A percentile compares a stretch with the other conserved stretches of the same genome.
Conservation (phyloP, 92 coral and sea anemone species). For the Epizoanthus stellaris region DNA sequence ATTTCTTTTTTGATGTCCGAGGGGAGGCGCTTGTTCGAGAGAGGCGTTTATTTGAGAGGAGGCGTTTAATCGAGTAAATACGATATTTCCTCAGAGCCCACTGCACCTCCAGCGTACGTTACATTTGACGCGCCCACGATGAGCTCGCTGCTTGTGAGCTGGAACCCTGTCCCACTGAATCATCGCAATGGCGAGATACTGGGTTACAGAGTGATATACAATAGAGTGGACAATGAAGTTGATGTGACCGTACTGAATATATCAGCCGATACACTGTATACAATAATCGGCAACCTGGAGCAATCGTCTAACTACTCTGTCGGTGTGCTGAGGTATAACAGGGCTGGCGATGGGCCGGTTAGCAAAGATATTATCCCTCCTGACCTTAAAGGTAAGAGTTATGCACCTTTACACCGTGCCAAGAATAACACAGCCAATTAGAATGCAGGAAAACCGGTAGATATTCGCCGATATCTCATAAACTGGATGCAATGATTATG, state of each 20-base stretch:
- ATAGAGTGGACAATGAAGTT: background rate
- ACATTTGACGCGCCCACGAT: conserved; percentile 24
- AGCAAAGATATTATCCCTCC: conserved; percentile 12
- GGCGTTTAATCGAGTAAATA: too few species aligned
- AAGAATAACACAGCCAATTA: too few species aligned
- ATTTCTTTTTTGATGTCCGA: too few species aligned
- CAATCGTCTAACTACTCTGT: conserved; percentile 16
- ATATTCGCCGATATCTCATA: too few species aligned
- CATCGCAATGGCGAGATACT: conserved; percentile 13
- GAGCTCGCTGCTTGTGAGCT: conserved; percentile 7
- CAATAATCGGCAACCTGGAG: conserved; percentile 24
- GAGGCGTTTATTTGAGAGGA: too few species aligned
- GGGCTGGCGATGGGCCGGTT: conserved; percentile 9
- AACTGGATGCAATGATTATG: too few species aligned
- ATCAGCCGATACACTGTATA: background rate
- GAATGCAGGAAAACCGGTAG: too few species aligned
- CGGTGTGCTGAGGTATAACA: conserved; percentile 8
- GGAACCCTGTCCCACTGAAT: background rate
- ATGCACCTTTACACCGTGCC: too few species aligned
- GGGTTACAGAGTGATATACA: conserved; percentile 16
- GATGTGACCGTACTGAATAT: background rate
- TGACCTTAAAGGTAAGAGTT: background rate
- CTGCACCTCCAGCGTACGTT: conserved; percentile 17
- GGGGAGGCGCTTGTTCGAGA: too few species aligned
- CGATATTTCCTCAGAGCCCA: conserved; percentile 5